Base-by-base conservation (phyloP, 2,797 vertebrate species). In the Myotis vivesi region DNA sequence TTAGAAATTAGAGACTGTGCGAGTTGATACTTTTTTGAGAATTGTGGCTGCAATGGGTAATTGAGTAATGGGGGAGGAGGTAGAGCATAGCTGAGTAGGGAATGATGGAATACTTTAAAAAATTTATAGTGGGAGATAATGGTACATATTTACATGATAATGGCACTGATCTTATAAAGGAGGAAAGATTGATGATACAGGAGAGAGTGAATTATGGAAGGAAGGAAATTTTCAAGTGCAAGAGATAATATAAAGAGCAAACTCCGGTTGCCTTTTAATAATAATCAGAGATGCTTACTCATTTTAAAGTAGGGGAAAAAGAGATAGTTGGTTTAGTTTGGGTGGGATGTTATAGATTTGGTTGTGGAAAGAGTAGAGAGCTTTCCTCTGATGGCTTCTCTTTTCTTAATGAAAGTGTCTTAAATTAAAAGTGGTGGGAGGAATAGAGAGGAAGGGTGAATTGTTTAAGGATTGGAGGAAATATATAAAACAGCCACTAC, bases 391-490 rank as follows among this genome's bases (percentile, higher is more conserved):
- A 84, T 85, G 11, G 25, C 30, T 96, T 83, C 82, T 68, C 2
- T 82, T 91, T 95, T 91, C 68, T 86, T 89, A 68, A 44, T 79
- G 59, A 71, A 89, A 82, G 3, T 87, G 30, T 86, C 49, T 49
- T 94, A 73, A 91, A 36, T 80, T 89, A n/a, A 66, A 66, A 36
- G 66, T 15, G 46, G 16, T 33, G 8, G 71, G 46, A 68, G 22
- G 30, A 75, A 87, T 82, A 76, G n/a, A 82, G 69, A 82, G 69
- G 62, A 79, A 44, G n/a, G 69, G 9, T 83, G 41, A 93, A 6
- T 68, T 77, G n/a, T 77, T 94, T 83, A 84, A 64, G 46, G 44
- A 55, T 46, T 87, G 86, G 93, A 46, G 84, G 84, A 77, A 75
- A 87, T 8, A 17, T 83, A 15, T 38, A 66, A 85, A 80, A 13